Evolutionary conservation across 2,888 invertebrate species (phyloP).

Genomic region (Mythimna ferrago): DNA sequence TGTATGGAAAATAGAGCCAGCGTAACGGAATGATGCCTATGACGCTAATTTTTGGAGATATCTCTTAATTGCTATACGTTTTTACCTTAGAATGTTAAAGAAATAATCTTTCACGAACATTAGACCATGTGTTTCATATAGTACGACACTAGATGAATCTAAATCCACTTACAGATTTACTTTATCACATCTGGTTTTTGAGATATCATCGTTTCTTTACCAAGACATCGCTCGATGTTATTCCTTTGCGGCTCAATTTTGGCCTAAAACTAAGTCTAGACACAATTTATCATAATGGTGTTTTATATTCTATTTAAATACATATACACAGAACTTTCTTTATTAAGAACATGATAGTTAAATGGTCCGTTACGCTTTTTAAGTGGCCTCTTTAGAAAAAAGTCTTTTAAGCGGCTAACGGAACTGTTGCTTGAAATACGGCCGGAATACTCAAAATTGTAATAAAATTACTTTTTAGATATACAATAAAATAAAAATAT

Average conservation of each 20-base stretch:
- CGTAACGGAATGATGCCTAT: neutral
- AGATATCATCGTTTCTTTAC: slow-evolving; percentile 29
- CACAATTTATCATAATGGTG: neutral
- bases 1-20: neutral
- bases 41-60: neutral
- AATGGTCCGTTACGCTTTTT: neutral
- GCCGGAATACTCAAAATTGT: neutral
- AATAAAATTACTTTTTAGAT: neutral
- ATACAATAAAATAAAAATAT: neutral
- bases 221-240: neutral
- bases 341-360: neutral
- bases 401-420: neutral
- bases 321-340: neutral
- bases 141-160: slow-evolving; percentile 3
- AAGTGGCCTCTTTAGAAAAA: neutral
- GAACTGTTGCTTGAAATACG: neutral
- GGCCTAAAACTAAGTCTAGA: neutral
- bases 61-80: neutral
- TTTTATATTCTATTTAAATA: neutral
- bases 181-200: slow-evolving; percentile 39
- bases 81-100: slow-evolving; percentile 10
- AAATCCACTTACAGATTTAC: slow-evolving; percentile 31
- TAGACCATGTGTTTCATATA: slow-evolving; percentile 3
- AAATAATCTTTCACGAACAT: slow-evolving; percentile 1
- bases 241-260: neutral